Base-by-base conservation (phyloP, 2,888 invertebrate species). In the Parthenolecanium corni region DNA sequence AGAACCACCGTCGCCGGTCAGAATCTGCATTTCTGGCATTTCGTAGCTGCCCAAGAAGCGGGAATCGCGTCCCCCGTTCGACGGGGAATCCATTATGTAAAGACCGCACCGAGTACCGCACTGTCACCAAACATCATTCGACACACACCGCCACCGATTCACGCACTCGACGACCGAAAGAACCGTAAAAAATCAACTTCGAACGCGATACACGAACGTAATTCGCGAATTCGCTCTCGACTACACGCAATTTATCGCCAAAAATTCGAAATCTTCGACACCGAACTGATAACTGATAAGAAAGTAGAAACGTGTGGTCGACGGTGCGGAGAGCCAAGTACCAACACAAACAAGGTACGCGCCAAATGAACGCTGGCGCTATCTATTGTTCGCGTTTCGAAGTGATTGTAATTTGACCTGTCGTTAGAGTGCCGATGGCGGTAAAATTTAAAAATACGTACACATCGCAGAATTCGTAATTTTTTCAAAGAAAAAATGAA, bases 21-120 rank as follows among this genome's bases (percentile, higher is more conserved):
- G 47, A n/a, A 63, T 53, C 12, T 31, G 49, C 31, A 31, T 31
- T 31, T 31, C 31, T 1, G 52, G 52, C 53, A 63, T 53, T 25
- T 63, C 63, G 54, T 63, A 63, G 49, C 36, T 46, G 53, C 53
- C 24, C 42, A 20, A 36, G 24, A 53, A 63, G n/a, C 63, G 63
- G 63, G 63, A 63, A 53, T 63, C 63, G 46, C 63, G 53, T 54
- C 63, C 63, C 53, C 63, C 63, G 54, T 63, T 63, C 36, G 52
- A 61, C 21, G 61, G 61, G 49, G 61, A 21, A 61, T 61, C 61
- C 61, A 61, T 61, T 57, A 44, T 49, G 31, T 9, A 9, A 31
- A 31, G 9, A 31, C 4, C 4, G 9, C 31, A 9, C 4, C 31
- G 31, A 31, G 31, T 9, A 31, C 31, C 31, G 31, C 31, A 40